Percentiles rank a stretch among this genome's conserved stretches.
Evolutionary conservation across 1,140 invertebrate species (phyloP).

Genomic region (Eumaeus atala): DNA sequence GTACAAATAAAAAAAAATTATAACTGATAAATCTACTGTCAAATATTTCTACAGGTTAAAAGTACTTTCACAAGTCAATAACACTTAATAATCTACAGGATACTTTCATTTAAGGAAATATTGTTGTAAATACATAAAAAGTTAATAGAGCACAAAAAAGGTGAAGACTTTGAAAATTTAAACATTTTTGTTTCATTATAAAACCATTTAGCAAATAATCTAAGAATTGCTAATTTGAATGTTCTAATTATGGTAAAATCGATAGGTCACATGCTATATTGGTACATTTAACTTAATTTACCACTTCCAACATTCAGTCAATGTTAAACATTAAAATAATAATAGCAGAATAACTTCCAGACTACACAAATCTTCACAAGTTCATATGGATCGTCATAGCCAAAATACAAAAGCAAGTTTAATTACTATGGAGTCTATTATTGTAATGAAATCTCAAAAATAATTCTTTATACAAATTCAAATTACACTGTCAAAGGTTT

Average conservation of each 20-base stretch:
- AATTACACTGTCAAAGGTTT: conserved; percentile 57
- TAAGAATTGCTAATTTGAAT: background rate
- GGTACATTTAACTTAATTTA: no score
- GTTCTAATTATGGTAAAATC: no score
- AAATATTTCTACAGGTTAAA: background rate
- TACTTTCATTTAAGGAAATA: conserved; percentile 6
- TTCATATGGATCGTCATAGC: background rate
- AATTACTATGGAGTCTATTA: conserved; percentile 24
- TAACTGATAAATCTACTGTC: background rate
- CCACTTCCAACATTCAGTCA: no score
- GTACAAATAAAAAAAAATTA: no score
- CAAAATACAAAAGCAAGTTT: conserved; percentile 3
- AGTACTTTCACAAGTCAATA: conserved; percentile 6
- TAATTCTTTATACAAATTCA: conserved; percentile 55
- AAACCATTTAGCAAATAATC: conserved; percentile 4
- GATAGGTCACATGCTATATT: no score
- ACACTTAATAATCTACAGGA: conserved; percentile 9
- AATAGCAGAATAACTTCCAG: no score
- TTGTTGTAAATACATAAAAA: conserved; percentile 10
- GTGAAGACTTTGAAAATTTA: conserved; percentile 2
- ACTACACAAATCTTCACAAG: no score
- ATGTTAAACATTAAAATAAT: no score
- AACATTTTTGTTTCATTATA: conserved; percentile 5
- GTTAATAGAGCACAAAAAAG: conserved; percentile 2
- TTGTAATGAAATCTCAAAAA: conserved; percentile 34